phyloP scores from a whole-genome alignment of 2,888 invertebrate species.

The Torymus tubicola region DNA sequence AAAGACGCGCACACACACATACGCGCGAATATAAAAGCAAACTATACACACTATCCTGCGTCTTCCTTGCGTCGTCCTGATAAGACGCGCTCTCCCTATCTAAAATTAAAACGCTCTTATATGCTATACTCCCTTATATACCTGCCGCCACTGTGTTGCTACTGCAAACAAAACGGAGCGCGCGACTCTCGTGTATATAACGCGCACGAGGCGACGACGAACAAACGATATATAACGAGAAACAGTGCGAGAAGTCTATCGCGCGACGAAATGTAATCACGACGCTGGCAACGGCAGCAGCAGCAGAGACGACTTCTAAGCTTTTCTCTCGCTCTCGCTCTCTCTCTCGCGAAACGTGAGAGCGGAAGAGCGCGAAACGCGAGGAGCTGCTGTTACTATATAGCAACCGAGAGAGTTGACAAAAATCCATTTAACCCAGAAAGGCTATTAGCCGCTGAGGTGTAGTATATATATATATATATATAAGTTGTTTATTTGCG shows the following conservation, averaged over 20 bases:
- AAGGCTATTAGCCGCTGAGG: slow-evolving; percentile 23
- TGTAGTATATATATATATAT: no score
- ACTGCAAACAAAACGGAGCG: no score
- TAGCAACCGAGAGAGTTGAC: slow-evolving; percentile 17
- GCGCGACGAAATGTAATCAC: slow-evolving; percentile 33
- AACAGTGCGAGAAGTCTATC: slow-evolving; percentile 11
- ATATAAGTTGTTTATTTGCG: slow-evolving; percentile 24
- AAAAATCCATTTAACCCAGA: slow-evolving; percentile 51
- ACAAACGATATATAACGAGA: slow-evolving; percentile 11
- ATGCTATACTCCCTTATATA: no score
- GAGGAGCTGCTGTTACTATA: neutral
- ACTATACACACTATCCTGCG: no score
- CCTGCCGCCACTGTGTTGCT: no score
- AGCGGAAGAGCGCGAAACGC: slow-evolving; percentile 19
- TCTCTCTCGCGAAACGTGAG: slow-evolving; percentile 34
- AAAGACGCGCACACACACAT: neutral
- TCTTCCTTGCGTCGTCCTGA: neutral
- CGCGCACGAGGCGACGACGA: no score
- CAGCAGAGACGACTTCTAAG: neutral
- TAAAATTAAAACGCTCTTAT: slow-evolving; percentile 33
- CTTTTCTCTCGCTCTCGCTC: slow-evolving; percentile 1
- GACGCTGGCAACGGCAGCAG: neutral
- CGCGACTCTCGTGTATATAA: no score
- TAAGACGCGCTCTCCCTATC: slow-evolving; percentile 26
- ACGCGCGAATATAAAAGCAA: slow-evolving; percentile 4